These are phyloP conservation scores for Trichogramma dendrolimi DNA, from an alignment of 2,888 invertebrate species.

Conservation along the genomic window DNA sequence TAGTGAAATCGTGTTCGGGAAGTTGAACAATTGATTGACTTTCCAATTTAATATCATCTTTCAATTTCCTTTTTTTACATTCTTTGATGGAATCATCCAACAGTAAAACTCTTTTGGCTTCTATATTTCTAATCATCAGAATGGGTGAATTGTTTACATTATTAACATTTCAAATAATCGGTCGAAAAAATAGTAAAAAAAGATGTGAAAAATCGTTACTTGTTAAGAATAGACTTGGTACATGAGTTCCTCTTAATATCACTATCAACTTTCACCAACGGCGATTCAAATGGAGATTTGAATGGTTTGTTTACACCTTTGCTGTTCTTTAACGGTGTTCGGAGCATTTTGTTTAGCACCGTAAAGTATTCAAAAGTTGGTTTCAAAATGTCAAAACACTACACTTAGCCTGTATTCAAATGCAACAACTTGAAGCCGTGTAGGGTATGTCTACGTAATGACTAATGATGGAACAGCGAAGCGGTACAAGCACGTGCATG, in stretches of 20 bases:
- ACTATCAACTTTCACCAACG: neutral
- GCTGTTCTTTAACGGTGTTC: conserved; percentile 25
- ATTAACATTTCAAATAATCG: neutral
- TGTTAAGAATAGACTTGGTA: neutral
- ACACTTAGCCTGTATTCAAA: too few species aligned
- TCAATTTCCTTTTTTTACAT: conserved; percentile 9
- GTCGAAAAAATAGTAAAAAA: too few species aligned
- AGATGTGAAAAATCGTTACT: neutral
- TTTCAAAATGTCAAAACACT: too few species aligned
- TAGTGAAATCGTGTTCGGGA: conserved; percentile 9
- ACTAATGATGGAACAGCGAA: too few species aligned
- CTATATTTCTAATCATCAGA: conserved; percentile 12
- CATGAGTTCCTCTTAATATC: too few species aligned
- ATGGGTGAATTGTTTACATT: neutral
- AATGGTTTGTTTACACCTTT: conserved; percentile 26
- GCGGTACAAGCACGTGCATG: too few species aligned
- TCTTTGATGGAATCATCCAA: conserved; percentile 18
- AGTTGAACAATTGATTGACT: neutral
- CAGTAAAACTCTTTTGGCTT: conserved; percentile 19
- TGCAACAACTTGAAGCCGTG: too few species aligned
- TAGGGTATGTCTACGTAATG: too few species aligned
- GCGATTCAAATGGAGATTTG: conserved; percentile 21
- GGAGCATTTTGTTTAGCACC: conserved; percentile 8
- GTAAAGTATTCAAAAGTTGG: too few species aligned
- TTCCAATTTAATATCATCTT: neutral